A percentile compares a stretch with the other conserved stretches of the same genome.
Conservation (phyloP, 2,113 vertebrate species). For the Malurus alboscapulatus region DNA sequence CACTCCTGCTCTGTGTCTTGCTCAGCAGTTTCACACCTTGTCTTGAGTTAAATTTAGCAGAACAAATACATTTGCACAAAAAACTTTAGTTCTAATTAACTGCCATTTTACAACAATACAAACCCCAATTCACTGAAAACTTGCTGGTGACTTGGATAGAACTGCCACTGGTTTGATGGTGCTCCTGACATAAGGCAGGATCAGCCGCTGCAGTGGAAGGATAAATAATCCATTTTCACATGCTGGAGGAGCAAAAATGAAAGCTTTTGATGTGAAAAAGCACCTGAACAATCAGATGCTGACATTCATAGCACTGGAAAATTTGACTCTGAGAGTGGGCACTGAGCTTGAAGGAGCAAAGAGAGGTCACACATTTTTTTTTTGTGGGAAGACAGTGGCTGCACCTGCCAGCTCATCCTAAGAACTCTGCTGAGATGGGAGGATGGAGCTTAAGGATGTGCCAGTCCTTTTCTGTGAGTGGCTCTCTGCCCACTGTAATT, state of each 20-base stretch:
- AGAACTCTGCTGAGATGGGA: neutral
- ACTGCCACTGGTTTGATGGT: neutral
- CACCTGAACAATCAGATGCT: conserved; percentile 3
- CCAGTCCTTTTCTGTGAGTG: conserved; percentile 31
- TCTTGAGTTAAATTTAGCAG: conserved; percentile 48
- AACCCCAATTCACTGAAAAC: conserved; percentile 3
- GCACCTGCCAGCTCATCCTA: conserved; percentile 40
- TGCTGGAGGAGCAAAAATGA: neutral
- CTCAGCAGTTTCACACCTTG: conserved; percentile 3
- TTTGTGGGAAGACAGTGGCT: neutral
- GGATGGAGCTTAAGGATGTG: neutral
- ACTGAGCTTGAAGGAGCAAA: neutral
- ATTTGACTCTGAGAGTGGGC: neutral
- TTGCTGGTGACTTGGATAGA: neutral
- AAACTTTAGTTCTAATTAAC: conserved; percentile 31
- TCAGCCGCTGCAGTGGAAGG: neutral
- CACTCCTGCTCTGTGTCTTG: neutral
- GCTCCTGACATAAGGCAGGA: conserved; percentile 42
- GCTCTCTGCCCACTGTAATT: conserved; percentile 42
- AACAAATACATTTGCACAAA: conserved; percentile 5
- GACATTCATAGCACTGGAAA: neutral
- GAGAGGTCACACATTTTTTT: neutral
- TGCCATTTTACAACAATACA: conserved; percentile 40
- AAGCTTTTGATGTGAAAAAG: conserved; percentile 33
- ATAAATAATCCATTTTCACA: conserved; percentile 39